These are phyloP conservation scores for Eulacestoma nigropectus DNA, from an alignment of 2,113 vertebrate species.

Conservation along the genomic window DNA sequence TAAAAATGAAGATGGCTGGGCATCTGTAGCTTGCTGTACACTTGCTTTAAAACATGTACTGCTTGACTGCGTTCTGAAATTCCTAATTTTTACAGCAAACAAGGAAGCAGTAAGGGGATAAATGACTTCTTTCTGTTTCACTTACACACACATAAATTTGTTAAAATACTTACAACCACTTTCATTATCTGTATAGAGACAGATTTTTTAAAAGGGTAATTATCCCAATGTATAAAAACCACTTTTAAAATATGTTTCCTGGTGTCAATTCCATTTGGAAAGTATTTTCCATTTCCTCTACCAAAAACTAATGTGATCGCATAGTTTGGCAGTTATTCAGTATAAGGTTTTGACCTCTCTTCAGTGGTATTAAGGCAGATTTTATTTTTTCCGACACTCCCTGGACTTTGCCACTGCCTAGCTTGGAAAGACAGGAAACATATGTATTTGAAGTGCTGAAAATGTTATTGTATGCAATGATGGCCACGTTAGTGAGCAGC, in stretches of 20 bases:
- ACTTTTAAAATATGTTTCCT: constrained; percentile 32
- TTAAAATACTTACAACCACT: background rate
- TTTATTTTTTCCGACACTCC: constrained; percentile 15
- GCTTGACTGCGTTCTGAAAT: background rate
- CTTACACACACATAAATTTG: background rate
- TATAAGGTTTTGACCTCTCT: background rate
- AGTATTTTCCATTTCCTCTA: constrained; percentile 15
- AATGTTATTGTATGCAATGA: background rate
- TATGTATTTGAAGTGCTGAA: background rate
- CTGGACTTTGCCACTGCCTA: background rate
- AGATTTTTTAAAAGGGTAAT: background rate
- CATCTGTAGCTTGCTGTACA: background rate
- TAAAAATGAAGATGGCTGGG: background rate
- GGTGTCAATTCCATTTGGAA: background rate
- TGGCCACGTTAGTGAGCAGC: background rate
- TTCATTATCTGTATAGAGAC: background rate
- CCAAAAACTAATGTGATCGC: background rate
- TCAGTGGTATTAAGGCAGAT: background rate
- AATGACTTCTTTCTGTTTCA: background rate
- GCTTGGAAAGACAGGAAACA: background rate
- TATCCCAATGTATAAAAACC: background rate
- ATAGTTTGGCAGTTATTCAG: background rate
- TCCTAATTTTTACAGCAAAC: background rate
- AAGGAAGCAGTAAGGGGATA: background rate
- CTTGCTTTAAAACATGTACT: background rate